phyloP scores from a whole-genome alignment of 2,888 invertebrate genomes.

The Drosophila kanekoi region DNA sequence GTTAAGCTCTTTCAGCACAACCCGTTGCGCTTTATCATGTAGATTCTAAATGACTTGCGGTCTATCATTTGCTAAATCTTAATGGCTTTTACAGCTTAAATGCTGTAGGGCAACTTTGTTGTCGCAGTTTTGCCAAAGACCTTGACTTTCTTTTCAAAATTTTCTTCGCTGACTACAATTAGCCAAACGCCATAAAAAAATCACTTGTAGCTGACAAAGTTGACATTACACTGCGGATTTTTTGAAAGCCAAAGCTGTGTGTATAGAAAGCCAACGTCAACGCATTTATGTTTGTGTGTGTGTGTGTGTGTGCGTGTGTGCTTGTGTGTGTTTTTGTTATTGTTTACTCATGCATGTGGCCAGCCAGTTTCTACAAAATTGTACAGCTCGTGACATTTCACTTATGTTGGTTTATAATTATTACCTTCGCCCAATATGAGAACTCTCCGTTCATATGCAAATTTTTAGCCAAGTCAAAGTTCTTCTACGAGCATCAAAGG shows the following conservation, averaged over 20 bases:
- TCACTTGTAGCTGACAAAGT: slow-evolving; percentile 40
- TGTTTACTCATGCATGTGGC: slow-evolving; percentile 65
- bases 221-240: slow-evolving; percentile 57
- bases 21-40: slow-evolving; percentile 63
- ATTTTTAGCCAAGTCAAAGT: slow-evolving; percentile 34
- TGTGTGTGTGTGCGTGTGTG: slow-evolving; percentile 8
- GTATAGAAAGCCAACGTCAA: slow-evolving; percentile 72
- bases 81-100: slow-evolving; percentile 35
- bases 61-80: slow-evolving; percentile 57
- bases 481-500: slow-evolving; percentile 27
- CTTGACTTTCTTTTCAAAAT: slow-evolving; percentile 75
- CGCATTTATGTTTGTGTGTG: slow-evolving; percentile 48
- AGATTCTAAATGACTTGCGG: slow-evolving; percentile 75
- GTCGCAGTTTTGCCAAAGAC: slow-evolving; percentile 57
- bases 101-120: slow-evolving; percentile 45
- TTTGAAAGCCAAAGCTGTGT: slow-evolving; percentile 67
- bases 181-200: slow-evolving; percentile 49
- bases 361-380: slow-evolving; percentile 50
- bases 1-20: slow-evolving; percentile 33
- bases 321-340: slow-evolving; percentile 33
- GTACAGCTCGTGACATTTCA: slow-evolving; percentile 47
- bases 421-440: slow-evolving; percentile 32
- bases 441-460: slow-evolving; percentile 57
- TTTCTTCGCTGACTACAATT: slow-evolving; percentile 62
- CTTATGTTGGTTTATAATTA: slow-evolving; percentile 36